A percentile compares a stretch with the other conserved stretches of the same genome.
Evolutionary conservation across 2,888 invertebrate genomes (phyloP).

Genomic region (Alloscopus bannaensis): DNA sequence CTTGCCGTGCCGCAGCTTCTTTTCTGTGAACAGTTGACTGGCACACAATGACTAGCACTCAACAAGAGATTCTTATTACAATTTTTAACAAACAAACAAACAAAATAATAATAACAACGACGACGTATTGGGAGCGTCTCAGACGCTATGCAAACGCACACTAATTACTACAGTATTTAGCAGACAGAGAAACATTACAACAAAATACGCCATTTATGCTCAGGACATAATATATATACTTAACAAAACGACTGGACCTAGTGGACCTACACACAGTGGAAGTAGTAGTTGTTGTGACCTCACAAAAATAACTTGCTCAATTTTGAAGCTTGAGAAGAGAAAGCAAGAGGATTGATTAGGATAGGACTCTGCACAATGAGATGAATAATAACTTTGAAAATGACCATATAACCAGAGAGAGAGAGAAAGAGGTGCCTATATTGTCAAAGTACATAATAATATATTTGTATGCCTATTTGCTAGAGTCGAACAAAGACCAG

Average conservation of each 20-base stretch:
- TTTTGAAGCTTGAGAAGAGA: background rate
- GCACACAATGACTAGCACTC: conserved; percentile 72
- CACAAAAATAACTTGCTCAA: conserved; percentile 16
- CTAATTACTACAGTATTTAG: background rate
- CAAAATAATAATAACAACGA: conserved; percentile 16
- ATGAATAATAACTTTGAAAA: no score
- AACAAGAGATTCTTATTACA: conserved; percentile 70
- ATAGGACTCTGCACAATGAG: no score
- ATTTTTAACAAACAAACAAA: conserved; percentile 8
- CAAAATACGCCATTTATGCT: background rate
- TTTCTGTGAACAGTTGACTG: conserved; percentile 68
- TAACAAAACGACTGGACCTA: no score
- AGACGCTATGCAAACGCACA: conserved; percentile 32
- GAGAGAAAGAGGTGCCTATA: no score
- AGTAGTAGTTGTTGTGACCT: conserved; percentile 5
- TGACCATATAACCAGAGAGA: no score
- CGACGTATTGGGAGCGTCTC: conserved; percentile 42
- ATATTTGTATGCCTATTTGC: no score
- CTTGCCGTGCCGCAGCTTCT: conserved; percentile 5
- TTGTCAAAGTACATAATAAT: conserved; percentile 38
- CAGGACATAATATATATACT: background rate
- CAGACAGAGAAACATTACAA: background rate
- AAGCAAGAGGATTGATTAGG: no score
- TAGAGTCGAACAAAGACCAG: no score
- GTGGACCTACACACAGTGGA: no score